Evolutionary conservation across 2,888 invertebrate genomes (phyloP), one percentile per base, ranked within the genome.

Genomic region (Podotricha telesiphe): DNA sequence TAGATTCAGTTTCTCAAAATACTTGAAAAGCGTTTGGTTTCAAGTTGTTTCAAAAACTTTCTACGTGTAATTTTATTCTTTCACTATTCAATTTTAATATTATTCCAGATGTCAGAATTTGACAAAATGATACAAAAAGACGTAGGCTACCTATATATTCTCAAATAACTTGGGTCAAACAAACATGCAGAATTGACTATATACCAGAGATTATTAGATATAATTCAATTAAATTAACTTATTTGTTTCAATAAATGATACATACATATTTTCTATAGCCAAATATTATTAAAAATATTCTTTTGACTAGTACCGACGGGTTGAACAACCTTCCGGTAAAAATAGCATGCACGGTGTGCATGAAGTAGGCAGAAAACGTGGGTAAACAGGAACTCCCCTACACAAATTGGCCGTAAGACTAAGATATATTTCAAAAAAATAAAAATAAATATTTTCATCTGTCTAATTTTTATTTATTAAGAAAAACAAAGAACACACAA

Each of bases 241-340:
- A 51, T 5, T 15, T n/a, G 45, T 5, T 4, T 37, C 37, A 11
- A 20, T 3, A 13, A 50, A 20, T 50, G 1, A 22, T 6, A 53
- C 7, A 28, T n/a, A n/a, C 1, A 28, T 53, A 8, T 28, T 17
- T 17, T 34, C 34, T 53, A 28, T 11, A 8, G 8, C 0, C 15
- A 13, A 17, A 45, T 28, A 59, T 45, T 59, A n/a, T 59, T 19
- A 20, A 59, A 58, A 59, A 45, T 59, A 40, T 51, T 59, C 55
- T 61, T 62, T 71, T 37, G 59, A 66, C 58, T 22, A 64, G 47
- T 51, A 64, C 75, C 76, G 77, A 70, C 71, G 87, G 85, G 91
- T 90, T 91, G 88, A 91, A 90, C 79, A 90, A 92, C 91, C 91
- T 86, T 79, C 78, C 78, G 80, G 78, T 88, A 87, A 82, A 88